Percentiles rank a stretch among this genome's conserved stretches.
Conservation (phyloP, 2,888 invertebrate genomes). For the Neocrepidodera transversa region DNA sequence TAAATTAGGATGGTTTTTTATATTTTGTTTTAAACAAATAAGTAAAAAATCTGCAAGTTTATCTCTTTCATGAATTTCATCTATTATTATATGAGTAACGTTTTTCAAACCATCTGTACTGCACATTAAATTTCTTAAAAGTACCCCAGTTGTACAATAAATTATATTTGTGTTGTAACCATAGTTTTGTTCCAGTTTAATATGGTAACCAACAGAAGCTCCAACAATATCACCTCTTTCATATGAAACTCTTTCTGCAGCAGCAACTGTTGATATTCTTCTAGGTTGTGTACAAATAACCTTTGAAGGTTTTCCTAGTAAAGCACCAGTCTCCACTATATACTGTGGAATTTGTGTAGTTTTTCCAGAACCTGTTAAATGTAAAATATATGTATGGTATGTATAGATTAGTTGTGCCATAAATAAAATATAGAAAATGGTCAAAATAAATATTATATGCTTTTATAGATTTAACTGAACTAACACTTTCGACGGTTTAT, state of each 20-base stretch:
- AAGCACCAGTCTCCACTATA: constrained; percentile 78
- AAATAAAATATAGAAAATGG: too few species aligned
- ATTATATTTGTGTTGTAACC: constrained; percentile 82
- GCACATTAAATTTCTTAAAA: constrained; percentile 86
- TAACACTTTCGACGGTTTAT: too few species aligned
- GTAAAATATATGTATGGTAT: too few species aligned
- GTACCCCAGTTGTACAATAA: constrained; percentile 91
- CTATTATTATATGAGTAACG: constrained; percentile 87
- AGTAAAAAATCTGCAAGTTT: constrained; percentile 91
- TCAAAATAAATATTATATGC: too few species aligned
- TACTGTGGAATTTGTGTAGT: constrained; percentile 96
- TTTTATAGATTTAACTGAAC: too few species aligned
- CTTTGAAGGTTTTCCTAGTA: constrained; percentile 71
- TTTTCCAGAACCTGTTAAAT: constrained; percentile 81
- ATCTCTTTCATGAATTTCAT: constrained; percentile 96
- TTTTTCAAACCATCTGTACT: constrained; percentile 72
- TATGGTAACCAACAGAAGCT: constrained; percentile 74
- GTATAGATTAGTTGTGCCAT: too few species aligned
- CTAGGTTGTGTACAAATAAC: constrained; percentile 95
- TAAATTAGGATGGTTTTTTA: constrained; percentile 74
- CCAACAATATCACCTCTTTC: constrained; percentile 67
- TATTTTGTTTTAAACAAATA: constrained; percentile 80
- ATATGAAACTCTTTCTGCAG: constrained; percentile 82
- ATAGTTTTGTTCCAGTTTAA: constrained; percentile 85
- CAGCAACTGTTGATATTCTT: constrained; percentile 82